A percentile compares a stretch with the other conserved stretches of the same genome.
Evolutionary conservation across 1,140 invertebrate genomes (phyloP).

Genomic region (Goniozus legneri): DNA sequence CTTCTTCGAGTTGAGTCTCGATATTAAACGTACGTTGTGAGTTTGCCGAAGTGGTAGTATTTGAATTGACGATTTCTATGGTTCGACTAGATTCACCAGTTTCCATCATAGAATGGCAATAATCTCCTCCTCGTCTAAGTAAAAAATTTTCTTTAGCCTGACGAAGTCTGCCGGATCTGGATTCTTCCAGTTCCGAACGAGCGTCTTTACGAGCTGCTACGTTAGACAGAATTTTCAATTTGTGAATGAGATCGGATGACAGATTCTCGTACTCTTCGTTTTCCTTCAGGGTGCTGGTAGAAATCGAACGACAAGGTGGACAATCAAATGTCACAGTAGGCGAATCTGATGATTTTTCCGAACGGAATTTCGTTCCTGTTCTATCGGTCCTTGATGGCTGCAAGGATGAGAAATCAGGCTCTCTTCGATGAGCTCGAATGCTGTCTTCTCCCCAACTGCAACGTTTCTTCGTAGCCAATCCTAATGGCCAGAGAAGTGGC

Average conservation of each 20-base stretch:
- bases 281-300: not conserved
- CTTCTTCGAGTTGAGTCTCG: not conserved
- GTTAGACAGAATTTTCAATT: conserved; percentile 21
- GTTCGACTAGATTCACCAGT: not conserved
- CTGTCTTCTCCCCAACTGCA: conserved; percentile 1
- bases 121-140: conserved; percentile 22
- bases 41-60: too few species aligned
- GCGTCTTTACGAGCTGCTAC: conserved; percentile 17
- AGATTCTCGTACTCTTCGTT: conserved; percentile 5
- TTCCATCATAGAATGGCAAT: conserved; percentile 18
- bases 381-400: not conserved
- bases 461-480: conserved; percentile 6
- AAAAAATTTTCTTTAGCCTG: conserved; percentile 34
- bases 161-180: conserved; percentile 17
- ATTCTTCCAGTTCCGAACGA: not conserved
- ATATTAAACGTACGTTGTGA: not conserved
- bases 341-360: not conserved
- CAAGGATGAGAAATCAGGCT: not conserved
- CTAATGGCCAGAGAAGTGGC: conserved; percentile 19
- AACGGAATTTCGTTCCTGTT: not conserved
- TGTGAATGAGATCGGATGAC: conserved; percentile 25
- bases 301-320: not conserved
- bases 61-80: not conserved
- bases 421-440: not conserved
- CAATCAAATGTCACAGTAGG: not conserved